Conservation (phyloP, 1,140 invertebrate species). For the Drosophila insularis region DNA sequence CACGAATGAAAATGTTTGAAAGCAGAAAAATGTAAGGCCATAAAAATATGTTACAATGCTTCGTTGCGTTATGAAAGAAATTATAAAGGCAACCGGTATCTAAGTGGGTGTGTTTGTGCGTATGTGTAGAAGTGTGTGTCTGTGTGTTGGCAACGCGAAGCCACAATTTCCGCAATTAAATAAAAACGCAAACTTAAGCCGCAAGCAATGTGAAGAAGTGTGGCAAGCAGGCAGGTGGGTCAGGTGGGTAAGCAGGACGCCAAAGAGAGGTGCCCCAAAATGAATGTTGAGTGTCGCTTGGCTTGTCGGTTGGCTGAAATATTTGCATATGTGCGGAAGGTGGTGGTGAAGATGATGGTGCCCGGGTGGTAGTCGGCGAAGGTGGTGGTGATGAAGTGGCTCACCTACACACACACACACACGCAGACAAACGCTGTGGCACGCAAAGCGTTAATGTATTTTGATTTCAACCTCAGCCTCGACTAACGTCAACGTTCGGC, state of each 20-base stretch:
- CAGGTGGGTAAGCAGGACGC: not conserved
- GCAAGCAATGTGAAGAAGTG: constrained; percentile 27
- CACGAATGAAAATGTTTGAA: constrained; percentile 62
- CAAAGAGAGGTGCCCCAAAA: constrained; percentile 32
- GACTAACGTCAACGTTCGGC: constrained; percentile 44
- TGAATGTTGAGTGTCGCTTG: constrained; percentile 70
- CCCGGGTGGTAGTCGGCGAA: not conserved
- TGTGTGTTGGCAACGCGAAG: constrained; percentile 54
- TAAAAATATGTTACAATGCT: constrained; percentile 81
- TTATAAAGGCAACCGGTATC: constrained; percentile 64
- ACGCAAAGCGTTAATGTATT: constrained; percentile 79
- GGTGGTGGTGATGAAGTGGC: constrained; percentile 52
- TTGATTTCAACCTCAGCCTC: constrained; percentile 65
- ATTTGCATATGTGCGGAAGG: constrained; percentile 65
- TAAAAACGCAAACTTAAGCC: constrained; percentile 81
- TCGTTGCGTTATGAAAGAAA: constrained; percentile 75
- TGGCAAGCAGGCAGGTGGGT: constrained; percentile 10
- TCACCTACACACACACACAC: constrained; percentile 41
- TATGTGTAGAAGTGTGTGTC: constrained; percentile 14
- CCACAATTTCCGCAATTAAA: constrained; percentile 80
- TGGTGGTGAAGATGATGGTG: constrained; percentile 13
- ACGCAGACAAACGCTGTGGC: constrained; percentile 30
- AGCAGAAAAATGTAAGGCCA: constrained; percentile 71
- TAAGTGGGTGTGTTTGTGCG: not conserved
- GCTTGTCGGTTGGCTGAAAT: constrained; percentile 64